Conservation (phyloP, 2,113 vertebrate genomes). For the Maccullochella peelii region DNA sequence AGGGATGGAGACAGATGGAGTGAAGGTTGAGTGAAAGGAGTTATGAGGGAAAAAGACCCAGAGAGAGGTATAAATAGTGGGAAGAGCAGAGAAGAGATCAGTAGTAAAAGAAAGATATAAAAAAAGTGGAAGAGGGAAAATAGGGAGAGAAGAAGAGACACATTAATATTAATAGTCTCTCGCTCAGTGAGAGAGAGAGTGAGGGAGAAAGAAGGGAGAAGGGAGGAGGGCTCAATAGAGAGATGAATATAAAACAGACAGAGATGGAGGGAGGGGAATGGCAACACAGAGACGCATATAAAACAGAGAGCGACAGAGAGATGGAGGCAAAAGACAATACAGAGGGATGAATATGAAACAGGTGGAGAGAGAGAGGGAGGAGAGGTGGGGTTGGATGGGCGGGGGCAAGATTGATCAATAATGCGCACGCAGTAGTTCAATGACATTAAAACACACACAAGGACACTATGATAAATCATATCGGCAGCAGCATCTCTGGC, state of each 20-base stretch:
- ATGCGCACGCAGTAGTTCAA: slow-evolving; percentile 62
- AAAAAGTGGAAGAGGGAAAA: slow-evolving; percentile 56
- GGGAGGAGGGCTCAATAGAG: slow-evolving; percentile 62
- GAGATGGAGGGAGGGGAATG: slow-evolving; percentile 65
- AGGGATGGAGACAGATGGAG: slow-evolving; percentile 70
- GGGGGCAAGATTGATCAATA: slow-evolving; percentile 72
- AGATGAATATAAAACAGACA: slow-evolving; percentile 80
- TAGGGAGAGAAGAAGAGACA: slow-evolving; percentile 62
- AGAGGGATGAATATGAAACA: slow-evolving; percentile 71
- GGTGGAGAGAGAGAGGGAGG: slow-evolving; percentile 51
- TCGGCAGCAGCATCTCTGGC: slow-evolving; percentile 43
- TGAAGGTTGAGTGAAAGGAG: slow-evolving; percentile 66
- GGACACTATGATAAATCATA: slow-evolving; percentile 69
- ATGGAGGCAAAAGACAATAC: slow-evolving; percentile 61
- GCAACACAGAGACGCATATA: slow-evolving; percentile 69
- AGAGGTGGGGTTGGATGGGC: slow-evolving; percentile 28
- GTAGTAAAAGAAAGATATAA: slow-evolving; percentile 52
- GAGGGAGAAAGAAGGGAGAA: slow-evolving; percentile 25
- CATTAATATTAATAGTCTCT: slow-evolving; percentile 85
- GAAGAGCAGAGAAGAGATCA: slow-evolving; percentile 64
- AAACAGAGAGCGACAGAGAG: slow-evolving; percentile 58
- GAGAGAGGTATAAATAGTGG: slow-evolving; percentile 72
- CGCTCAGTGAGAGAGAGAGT: slow-evolving; percentile 54
- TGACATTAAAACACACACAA: slow-evolving; percentile 77
- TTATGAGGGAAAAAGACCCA: slow-evolving; percentile 68